Evolutionary conservation across 2,113 vertebrate genomes (phyloP).

Genomic region (Hypanus sabinus): DNA sequence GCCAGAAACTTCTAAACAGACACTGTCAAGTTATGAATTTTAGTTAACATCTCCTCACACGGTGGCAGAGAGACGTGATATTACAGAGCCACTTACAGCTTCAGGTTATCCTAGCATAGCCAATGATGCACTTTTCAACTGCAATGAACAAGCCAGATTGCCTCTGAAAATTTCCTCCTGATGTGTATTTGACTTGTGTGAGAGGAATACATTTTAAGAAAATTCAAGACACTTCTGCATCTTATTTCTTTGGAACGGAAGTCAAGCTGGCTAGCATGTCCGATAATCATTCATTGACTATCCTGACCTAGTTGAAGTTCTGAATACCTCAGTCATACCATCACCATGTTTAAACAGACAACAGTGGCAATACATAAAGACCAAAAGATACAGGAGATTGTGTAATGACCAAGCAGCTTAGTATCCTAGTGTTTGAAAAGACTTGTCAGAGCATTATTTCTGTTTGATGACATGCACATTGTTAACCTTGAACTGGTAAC

Average conservation of each 20-base stretch:
- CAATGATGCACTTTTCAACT: neutral
- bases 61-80: no score
- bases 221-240: neutral
- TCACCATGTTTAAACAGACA: neutral
- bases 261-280: neutral
- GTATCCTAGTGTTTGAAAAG: neutral
- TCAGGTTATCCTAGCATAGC: neutral
- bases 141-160: neutral
- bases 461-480: constrained; percentile 11
- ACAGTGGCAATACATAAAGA: neutral
- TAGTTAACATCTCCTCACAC: neutral
- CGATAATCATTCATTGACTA: neutral
- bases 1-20: neutral
- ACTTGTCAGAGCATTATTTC: constrained; percentile 17
- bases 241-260: neutral
- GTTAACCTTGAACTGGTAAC: constrained; percentile 35
- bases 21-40: neutral
- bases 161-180: neutral
- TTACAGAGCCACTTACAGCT: neutral
- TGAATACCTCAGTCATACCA: neutral
- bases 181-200: neutral
- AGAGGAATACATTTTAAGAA: constrained; percentile 10
- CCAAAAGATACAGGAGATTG: neutral
- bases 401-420: neutral
- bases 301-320: neutral